Evolutionary conservation across 2,888 invertebrate genomes (phyloP).

Genomic region (Drosophila peninsularis): DNA sequence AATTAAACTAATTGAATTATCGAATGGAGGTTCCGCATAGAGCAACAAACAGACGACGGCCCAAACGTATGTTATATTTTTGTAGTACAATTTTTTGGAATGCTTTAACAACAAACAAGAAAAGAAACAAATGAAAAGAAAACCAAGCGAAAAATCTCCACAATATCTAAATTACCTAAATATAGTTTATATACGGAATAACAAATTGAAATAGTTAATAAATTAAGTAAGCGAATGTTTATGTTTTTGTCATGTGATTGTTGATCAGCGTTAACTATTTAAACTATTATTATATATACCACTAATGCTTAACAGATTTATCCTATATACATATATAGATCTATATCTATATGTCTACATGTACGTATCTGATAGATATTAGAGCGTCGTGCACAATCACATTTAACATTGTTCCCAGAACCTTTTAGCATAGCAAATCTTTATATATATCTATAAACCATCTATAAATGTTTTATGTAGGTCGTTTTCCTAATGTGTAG

Average conservation of each 20-base stretch:
- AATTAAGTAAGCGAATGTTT: constrained; percentile 59
- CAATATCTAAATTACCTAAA: constrained; percentile 45
- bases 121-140: not conserved
- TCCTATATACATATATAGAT: constrained; percentile 35
- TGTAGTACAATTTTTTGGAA: constrained; percentile 69
- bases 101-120: constrained; percentile 59
- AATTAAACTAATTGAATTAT: not conserved
- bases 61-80: constrained; percentile 54
- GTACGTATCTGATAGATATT: constrained; percentile 37
- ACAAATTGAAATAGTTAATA: constrained; percentile 41
- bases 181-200: constrained; percentile 36
- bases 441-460: constrained; percentile 13
- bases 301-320: constrained; percentile 36
- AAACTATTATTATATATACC: constrained; percentile 23
- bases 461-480: constrained; percentile 7
- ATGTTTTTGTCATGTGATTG: constrained; percentile 69
- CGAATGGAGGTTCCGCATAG: not conserved
- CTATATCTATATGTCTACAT: constrained; percentile 29
- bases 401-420: constrained; percentile 46
- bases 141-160: constrained; percentile 25
- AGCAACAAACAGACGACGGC: constrained; percentile 3
- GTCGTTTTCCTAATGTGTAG: constrained; percentile 38
- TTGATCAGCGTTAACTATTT: constrained; percentile 49
- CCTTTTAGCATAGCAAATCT: constrained; percentile 27
- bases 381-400: constrained; percentile 73